Percentiles rank a stretch among this genome's conserved stretches.
Conservation (phyloP, 2,113 vertebrate species). For the Hiodon alosoides region DNA sequence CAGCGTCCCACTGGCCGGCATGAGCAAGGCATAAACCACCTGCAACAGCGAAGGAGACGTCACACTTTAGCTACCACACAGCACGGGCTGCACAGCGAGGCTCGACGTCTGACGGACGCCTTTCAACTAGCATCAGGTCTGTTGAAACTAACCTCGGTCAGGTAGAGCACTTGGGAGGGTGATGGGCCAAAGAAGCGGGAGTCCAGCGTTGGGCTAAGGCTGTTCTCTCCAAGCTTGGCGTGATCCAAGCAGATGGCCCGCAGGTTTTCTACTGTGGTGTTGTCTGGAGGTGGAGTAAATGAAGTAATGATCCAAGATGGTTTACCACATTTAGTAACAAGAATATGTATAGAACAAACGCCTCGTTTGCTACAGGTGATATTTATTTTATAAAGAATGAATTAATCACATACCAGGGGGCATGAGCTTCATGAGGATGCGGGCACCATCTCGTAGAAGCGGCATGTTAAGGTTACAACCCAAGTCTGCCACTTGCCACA, state of each 20-base stretch:
- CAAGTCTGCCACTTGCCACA: conserved; percentile 98
- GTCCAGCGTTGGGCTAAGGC: conserved; percentile 92
- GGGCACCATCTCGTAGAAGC: conserved; percentile 90
- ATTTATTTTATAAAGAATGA: no score
- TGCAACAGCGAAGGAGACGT: conserved; percentile 40
- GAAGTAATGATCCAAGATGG: not conserved
- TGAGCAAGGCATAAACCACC: conserved; percentile 98
- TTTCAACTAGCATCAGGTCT: not conserved
- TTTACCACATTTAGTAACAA: not conserved
- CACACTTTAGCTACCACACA: not conserved
- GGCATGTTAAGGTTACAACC: conserved; percentile 97
- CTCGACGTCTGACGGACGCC: not conserved
- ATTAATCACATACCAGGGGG: conserved; percentile 76
- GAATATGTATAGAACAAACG: not conserved
- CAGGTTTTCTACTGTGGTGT: conserved; percentile 92
- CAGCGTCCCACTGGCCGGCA: conserved; percentile 94
- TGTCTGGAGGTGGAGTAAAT: conserved; percentile 70
- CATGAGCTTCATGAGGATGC: conserved; percentile 98
- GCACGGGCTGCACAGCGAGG: not conserved
- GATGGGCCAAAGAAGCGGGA: conserved; percentile 97
- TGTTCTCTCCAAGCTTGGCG: conserved; percentile 95
- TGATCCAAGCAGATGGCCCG: conserved; percentile 95
- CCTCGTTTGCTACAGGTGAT: not conserved
- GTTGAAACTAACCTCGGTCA: conserved; percentile 83
- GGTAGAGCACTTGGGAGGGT: conserved; percentile 97